Conservation (phyloP, 1,140 invertebrate genomes). For the Drosophila paulistorum region DNA sequence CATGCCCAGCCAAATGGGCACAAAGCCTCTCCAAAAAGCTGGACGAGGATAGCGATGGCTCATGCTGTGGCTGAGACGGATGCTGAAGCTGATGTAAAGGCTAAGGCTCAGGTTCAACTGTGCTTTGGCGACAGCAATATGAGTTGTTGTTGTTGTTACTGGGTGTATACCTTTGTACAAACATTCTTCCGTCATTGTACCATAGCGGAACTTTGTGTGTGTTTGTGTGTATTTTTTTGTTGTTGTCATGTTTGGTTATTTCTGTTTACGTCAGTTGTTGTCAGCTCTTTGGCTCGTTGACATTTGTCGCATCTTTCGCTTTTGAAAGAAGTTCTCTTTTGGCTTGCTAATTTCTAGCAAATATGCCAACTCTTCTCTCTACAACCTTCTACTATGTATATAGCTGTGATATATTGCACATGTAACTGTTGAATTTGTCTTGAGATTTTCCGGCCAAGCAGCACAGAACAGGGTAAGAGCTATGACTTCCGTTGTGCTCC, state of each 20-base stretch:
- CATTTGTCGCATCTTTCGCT: constrained; percentile 64
- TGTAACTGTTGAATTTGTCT: constrained; percentile 63
- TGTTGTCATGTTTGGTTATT: constrained; percentile 40
- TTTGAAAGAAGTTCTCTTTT: constrained; percentile 36
- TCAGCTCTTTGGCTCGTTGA: constrained; percentile 49
- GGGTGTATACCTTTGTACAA: neutral
- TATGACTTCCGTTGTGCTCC: constrained; percentile 64
- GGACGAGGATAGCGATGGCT: constrained; percentile 37
- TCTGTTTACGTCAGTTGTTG: constrained; percentile 11
- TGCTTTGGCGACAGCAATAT: constrained; percentile 52
- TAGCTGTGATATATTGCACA: constrained; percentile 60
- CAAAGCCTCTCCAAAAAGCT: constrained; percentile 71
- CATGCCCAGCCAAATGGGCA: constrained; percentile 69
- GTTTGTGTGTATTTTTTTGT: constrained; percentile 61
- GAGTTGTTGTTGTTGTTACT: constrained; percentile 55
- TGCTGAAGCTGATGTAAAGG: constrained; percentile 18
- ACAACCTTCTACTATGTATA: neutral
- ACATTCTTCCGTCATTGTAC: constrained; percentile 53
- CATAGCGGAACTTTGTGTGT: constrained; percentile 59
- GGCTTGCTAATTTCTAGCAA: constrained; percentile 44
- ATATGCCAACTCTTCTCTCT: constrained; percentile 50
- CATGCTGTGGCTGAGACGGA: constrained; percentile 40
- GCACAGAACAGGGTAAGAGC: constrained; percentile 31
- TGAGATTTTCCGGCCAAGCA: constrained; percentile 58
- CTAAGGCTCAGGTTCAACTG: constrained; percentile 22